phyloP scores from a whole-genome alignment of 2,888 invertebrate genomes.

The Timema cristinae region DNA sequence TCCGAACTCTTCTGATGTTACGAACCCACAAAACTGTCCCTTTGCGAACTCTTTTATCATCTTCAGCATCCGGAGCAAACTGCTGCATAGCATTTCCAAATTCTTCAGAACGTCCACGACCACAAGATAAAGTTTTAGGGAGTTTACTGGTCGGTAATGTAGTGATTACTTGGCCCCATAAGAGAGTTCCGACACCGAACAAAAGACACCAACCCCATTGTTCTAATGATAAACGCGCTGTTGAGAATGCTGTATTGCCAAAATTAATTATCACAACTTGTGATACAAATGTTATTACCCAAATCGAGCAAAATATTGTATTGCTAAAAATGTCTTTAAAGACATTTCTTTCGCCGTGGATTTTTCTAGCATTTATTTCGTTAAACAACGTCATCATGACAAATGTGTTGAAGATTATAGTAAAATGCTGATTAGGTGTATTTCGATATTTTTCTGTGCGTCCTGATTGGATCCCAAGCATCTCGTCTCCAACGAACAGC shows the following conservation, averaged over 20 bases:
- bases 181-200: constrained; percentile 52
- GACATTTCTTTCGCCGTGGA: constrained; percentile 61
- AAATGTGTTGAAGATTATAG: constrained; percentile 63
- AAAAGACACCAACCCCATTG: constrained; percentile 59
- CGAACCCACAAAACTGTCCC: no score
- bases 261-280: constrained; percentile 51
- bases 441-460: no score
- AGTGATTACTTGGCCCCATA: constrained; percentile 58
- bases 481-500: constrained; percentile 42
- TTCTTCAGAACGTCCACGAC: no score
- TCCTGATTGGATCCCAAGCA: constrained; percentile 4
- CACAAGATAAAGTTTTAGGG: constrained; percentile 37
- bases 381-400: constrained; percentile 67
- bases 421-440: constrained; percentile 50
- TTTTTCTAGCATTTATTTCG: constrained; percentile 62
- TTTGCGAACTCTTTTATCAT: no score
- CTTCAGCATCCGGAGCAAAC: no score
- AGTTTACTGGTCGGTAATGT: constrained; percentile 52
- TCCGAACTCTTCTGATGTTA: no score
- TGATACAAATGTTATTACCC: constrained; percentile 38
- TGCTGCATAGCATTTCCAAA: no score
- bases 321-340: constrained; percentile 55
- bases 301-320: constrained; percentile 56
- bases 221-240: constrained; percentile 48
- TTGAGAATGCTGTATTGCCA: constrained; percentile 55